phyloP scores from a whole-genome alignment of 2,113 vertebrate species.

The Odobenus rosmarus region DNA sequence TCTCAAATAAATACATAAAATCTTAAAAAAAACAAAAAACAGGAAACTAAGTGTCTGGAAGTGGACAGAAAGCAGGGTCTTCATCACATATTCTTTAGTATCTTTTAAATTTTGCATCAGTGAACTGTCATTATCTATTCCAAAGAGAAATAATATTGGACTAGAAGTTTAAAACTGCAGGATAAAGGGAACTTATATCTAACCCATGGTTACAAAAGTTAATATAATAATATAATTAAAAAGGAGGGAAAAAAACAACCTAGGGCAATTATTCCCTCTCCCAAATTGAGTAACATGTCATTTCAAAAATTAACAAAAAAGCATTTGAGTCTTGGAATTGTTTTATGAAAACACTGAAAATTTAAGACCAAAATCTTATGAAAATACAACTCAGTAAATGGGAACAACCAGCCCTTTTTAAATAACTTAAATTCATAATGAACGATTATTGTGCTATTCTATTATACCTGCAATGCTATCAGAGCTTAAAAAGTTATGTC shows the following conservation, averaged over 20 bases:
- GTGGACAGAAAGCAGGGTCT: not conserved
- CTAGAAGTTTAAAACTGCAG: not conserved
- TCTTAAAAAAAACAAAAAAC: not conserved
- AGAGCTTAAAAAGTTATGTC: not conserved
- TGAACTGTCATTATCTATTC: not conserved
- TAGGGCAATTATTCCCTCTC: not conserved
- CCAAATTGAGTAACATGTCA: not conserved
- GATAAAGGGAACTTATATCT: not conserved
- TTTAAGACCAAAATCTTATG: not conserved
- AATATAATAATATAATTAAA: not conserved
- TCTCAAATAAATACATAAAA: not conserved
- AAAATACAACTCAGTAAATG: constrained; percentile 26
- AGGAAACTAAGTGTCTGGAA: not conserved
- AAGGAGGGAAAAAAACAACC: not conserved
- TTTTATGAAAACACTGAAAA: constrained; percentile 21
- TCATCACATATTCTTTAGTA: not conserved
- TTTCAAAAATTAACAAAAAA: constrained; percentile 32
- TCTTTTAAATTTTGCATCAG: constrained; percentile 18
- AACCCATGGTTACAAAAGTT: not conserved
- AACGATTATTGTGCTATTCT: not conserved
- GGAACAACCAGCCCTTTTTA: not conserved
- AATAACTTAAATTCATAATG: not conserved
- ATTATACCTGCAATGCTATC: not conserved
- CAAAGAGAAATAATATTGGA: not conserved
- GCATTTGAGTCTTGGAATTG: not conserved